Percentiles rank a stretch among this genome's conserved stretches.
Conservation (phyloP, 2,113 vertebrate genomes). For the Aegotheles bennettii region DNA sequence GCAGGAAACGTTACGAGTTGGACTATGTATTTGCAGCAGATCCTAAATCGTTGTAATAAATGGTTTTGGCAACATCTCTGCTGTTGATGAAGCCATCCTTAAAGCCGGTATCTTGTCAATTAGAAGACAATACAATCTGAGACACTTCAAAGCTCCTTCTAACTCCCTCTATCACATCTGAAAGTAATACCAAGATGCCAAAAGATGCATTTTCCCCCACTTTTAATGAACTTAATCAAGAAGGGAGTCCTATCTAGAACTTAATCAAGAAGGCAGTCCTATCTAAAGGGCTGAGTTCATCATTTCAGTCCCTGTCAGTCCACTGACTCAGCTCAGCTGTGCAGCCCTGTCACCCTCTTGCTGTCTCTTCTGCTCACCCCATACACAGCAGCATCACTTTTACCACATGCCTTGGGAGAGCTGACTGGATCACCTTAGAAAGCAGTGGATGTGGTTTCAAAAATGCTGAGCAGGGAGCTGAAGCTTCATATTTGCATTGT, state of each 20-base stretch:
- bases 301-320: background rate
- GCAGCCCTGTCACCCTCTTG: background rate
- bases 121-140: background rate
- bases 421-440: background rate
- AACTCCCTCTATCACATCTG: background rate
- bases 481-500: background rate
- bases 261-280: background rate
- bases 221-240: background rate
- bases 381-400: background rate
- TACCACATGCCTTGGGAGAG: background rate
- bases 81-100: background rate
- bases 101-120: background rate
- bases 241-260: background rate
- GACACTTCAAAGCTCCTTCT: background rate
- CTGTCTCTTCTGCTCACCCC: background rate
- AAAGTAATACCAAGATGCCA: background rate
- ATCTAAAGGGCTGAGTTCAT: background rate
- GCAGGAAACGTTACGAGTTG: background rate
- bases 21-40: background rate
- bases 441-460: fast-evolving
- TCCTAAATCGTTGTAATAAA: background rate
- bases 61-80: fast-evolving
- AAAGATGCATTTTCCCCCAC: background rate
- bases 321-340: background rate
- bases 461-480: background rate